Percentiles rank a stretch among this genome's conserved stretches.
phyloP scores from a whole-genome alignment of 2,797 vertebrate genomes.

The Lacerta bilineata region DNA sequence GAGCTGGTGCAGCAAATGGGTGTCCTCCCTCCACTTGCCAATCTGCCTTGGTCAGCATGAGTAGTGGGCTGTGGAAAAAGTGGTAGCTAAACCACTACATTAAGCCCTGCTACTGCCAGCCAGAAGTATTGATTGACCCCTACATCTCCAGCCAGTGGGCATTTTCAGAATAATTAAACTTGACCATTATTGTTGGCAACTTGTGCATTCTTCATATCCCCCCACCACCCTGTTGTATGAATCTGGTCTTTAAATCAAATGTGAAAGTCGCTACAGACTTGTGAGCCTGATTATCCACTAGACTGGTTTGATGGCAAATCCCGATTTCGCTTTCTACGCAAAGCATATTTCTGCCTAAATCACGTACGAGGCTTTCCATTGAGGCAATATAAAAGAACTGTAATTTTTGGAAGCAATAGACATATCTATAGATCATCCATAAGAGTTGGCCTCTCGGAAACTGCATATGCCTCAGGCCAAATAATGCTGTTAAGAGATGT shows the following conservation, averaged over 20 bases:
- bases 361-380: constrained; percentile 9
- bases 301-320: not conserved
- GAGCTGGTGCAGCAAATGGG: no score
- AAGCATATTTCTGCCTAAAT: not conserved
- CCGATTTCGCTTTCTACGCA: not conserved
- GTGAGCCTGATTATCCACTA: not conserved
- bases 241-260: not conserved
- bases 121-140: no score
- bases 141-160: no score
- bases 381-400: not conserved
- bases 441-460: not conserved
- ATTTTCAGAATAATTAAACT: constrained; percentile 2
- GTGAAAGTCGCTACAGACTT: not conserved
- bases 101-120: no score
- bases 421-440: constrained; percentile 5
- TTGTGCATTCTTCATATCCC: not conserved
- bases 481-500: constrained; percentile 25
- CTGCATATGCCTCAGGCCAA: not conserved
- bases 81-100: no score
- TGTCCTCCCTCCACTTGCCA: no score
- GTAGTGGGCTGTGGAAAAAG: no score
- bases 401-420: constrained; percentile 12
- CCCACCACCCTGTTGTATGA: not conserved
- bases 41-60: no score
- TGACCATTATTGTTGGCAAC: not conserved